Base-by-base conservation (phyloP, 2,888 invertebrate species). In the Lagria hirta region DNA sequence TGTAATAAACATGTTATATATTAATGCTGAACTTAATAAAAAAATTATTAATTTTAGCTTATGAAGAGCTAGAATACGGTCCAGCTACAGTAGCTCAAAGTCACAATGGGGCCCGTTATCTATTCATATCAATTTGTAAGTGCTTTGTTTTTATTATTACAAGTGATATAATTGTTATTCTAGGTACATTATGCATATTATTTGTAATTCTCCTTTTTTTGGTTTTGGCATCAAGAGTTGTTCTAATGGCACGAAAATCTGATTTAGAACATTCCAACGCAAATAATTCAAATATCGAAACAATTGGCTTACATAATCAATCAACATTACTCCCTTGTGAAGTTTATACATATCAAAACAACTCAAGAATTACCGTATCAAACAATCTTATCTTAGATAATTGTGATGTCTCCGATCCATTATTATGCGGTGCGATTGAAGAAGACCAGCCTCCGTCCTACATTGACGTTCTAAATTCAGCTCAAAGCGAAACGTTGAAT, bases 81-180 rank as follows among this genome's bases (percentile, higher is more conserved):
- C 55, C 58, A 37, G 61, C 68, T 12, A 57, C 54, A 40, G 52
- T 61, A 28, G 60, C 57, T 46, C 60, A 66, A 49, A 38, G 57
- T 36, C 58, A 65, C 32, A 62, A 60, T 43, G 60, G 62, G 23
- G 63, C 66, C 13, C 54, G 66, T 43, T 70, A 70, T 48, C 51
- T 70, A n/a, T 69, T 70, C 46, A 67, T 70, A 46, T 64, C 68
- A 49, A 62, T 70, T 26, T 70, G 70, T 68, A 60, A 64, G 68
- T 67, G 11, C 11, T n/a, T 23, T 11, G 8, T 11, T 24, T 12
- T 1, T 3, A 12, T 1, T 6, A 8, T 24, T 24, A 8, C 6
- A 7, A 8, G 5, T 1, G 13, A 6, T 28, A 8, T 3, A 3
- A 11, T 28, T 28, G n/a, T n/a, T n/a, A n/a, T 28, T 28, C 7